Base-by-base conservation (phyloP, 2,888 invertebrate genomes). In the Limenitis arthemis region DNA sequence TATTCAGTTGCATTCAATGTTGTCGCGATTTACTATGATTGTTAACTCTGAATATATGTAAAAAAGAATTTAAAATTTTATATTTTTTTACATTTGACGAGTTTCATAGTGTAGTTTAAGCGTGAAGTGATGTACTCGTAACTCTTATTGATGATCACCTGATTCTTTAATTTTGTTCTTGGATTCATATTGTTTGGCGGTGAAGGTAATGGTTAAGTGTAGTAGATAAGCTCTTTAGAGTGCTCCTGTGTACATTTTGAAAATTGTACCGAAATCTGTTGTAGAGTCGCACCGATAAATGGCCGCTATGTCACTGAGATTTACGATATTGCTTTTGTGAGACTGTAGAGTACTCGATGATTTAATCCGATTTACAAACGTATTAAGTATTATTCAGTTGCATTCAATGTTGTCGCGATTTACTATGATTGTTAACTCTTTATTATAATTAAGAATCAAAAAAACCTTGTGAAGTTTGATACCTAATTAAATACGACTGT, bases 291-390 rank as follows among this genome's bases (percentile, higher is more conserved):
- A 41, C 44, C 49, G 44, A 49, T 54, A 52, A 55, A 54, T 53
- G 54, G 54, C 46, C 50, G 47, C 54, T 58, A 54, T 49, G 52
- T 56, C 54, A 58, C 32, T 36, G 47, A 54, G 51, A 58, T 58
- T 58, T 54, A 56, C 55, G 51, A 52, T 54, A 53, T 54, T 49
- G 56, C 43, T 50, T 50, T 51, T 47, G 44, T 39, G 48, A 47
- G 39, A 52, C 30, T 52, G 41, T 50, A 50, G 46, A 39, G 41
- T 43, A 53, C 34, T 46, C 50, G 52, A 31, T 54, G 49, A 58
- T 56, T 53, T 54, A 58, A 42, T 55, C 44, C 38, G 44, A 44
- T 39, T 44, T 40, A n/a, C 28, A 48, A 40, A 33, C 39, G 11
- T 39, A 44, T 34, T 41, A 30, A 30, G 20, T 20, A 20, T 20